phyloP scores from a whole-genome alignment of 2,797 vertebrate genomes.

The Apogon talboti region DNA sequence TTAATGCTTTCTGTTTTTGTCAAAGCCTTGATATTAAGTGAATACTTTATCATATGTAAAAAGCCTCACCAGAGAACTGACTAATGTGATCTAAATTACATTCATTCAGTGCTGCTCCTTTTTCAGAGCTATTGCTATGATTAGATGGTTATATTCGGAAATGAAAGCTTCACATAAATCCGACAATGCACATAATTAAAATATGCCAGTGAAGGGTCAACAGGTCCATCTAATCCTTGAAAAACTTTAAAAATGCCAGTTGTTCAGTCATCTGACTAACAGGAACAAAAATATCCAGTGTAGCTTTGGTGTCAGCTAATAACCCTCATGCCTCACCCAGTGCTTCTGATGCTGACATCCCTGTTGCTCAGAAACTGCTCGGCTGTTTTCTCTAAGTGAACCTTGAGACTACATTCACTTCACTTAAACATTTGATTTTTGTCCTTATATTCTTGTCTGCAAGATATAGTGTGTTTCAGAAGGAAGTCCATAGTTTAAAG shows the following conservation, averaged over 20 bases:
- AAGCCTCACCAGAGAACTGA: constrained; percentile 1
- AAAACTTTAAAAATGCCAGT: constrained; percentile 16
- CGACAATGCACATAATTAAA: background rate
- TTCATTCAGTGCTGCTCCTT: constrained; percentile 3
- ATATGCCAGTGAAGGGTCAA: background rate
- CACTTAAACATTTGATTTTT: constrained; percentile 7
- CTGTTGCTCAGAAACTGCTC: constrained; percentile 34
- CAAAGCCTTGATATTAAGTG: constrained; percentile 1
- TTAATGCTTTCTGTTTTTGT: constrained; percentile 33
- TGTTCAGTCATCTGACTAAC: background rate
- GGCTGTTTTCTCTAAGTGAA: constrained; percentile 19
- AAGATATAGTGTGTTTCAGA: no score
- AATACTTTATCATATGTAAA: constrained; percentile 4
- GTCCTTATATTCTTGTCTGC: no score
- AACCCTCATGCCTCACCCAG: background rate
- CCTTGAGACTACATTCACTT: constrained; percentile 27
- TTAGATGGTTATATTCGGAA: background rate
- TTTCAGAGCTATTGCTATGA: constrained; percentile 8
- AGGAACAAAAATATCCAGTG: constrained; percentile 9
- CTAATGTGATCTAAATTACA: constrained; percentile 24
- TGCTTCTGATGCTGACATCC: constrained; percentile 9
- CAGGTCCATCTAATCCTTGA: background rate
- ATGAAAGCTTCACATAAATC: background rate
- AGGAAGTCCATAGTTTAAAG: no score
- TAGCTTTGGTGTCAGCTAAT: constrained; percentile 5